A percentile compares a stretch with the other conserved stretches of the same genome.
These are phyloP conservation scores for Hydrotaea cyrtoneurina DNA, from an alignment of 2,888 invertebrate species.

Conservation along the genomic window DNA sequence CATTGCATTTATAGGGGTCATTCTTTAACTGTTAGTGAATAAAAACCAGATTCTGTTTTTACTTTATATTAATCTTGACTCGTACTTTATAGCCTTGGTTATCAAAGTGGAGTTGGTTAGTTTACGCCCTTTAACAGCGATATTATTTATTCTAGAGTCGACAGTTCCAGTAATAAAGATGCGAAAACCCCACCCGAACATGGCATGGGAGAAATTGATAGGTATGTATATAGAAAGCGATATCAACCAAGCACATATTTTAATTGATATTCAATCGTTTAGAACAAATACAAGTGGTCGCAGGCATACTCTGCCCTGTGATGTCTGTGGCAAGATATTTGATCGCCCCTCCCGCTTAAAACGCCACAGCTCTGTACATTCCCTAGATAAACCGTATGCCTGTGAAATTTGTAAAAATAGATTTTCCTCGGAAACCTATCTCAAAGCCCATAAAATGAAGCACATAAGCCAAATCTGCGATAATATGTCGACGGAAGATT, in stretches of 20 bases:
- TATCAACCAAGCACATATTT: neutral
- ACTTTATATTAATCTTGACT: too few species aligned
- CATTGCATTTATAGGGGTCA: too few species aligned
- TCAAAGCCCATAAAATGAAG: constrained; percentile 71
- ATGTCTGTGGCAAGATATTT: constrained; percentile 82
- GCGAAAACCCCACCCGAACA: neutral
- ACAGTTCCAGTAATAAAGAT: neutral
- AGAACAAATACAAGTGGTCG: constrained; percentile 69
- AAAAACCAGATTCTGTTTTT: too few species aligned
- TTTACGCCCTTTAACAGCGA: neutral
- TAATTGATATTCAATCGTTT: neutral
- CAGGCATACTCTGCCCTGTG: constrained; percentile 74
- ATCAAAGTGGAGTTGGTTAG: too few species aligned
- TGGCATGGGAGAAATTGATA: too few species aligned
- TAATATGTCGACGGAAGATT: constrained; percentile 66
- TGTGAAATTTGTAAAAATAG: constrained; percentile 72
- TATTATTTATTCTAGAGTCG: neutral
- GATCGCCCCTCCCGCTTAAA: constrained; percentile 81
- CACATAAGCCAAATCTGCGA: constrained; percentile 40
- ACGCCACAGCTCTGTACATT: constrained; percentile 73
- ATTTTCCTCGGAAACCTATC: constrained; percentile 62
- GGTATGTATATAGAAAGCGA: neutral
- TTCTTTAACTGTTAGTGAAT: too few species aligned
- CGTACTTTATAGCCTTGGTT: too few species aligned
- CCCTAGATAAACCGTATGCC: constrained; percentile 73